phyloP scores from a whole-genome alignment of 2,888 invertebrate species.

The Boloria euphrosyne region DNA sequence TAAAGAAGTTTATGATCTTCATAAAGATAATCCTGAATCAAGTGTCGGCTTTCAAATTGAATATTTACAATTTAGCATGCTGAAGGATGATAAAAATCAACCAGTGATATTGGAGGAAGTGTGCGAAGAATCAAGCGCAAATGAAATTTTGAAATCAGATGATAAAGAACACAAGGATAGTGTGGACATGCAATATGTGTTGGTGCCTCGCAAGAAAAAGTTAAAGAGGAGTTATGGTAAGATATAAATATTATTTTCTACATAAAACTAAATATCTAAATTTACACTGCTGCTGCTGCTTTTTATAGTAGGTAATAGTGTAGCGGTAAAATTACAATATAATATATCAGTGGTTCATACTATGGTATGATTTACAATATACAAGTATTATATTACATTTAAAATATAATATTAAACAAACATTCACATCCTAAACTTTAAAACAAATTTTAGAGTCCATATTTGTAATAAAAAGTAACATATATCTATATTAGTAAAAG shows the following conservation, averaged over 20 bases:
- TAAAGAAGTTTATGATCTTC: conserved; percentile 65
- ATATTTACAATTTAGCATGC: conserved; percentile 64
- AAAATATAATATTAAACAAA: too few species aligned
- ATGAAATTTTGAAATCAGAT: conserved; percentile 38
- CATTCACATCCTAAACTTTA: too few species aligned
- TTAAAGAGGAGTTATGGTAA: conserved; percentile 36
- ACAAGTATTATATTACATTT: neutral
- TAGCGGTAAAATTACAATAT: too few species aligned
- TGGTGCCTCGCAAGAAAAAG: conserved; percentile 51
- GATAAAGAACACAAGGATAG: conserved; percentile 44
- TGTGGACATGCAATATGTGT: conserved; percentile 55
- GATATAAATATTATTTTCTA: too few species aligned
- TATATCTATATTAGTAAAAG: too few species aligned
- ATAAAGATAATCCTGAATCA: conserved; percentile 65
- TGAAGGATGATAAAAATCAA: conserved; percentile 58
- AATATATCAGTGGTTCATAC: neutral
- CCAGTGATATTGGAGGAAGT: conserved; percentile 62
- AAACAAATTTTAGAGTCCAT: too few species aligned
- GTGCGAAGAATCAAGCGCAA: conserved; percentile 52
- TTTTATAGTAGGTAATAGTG: too few species aligned
- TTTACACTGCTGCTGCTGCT: too few species aligned
- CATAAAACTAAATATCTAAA: too few species aligned
- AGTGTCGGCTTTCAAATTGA: conserved; percentile 71
- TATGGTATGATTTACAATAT: neutral
- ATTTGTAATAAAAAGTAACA: too few species aligned